Evolutionary conservation across 1,140 invertebrate genomes (phyloP).

Genomic region (Parapsyche elsis): DNA sequence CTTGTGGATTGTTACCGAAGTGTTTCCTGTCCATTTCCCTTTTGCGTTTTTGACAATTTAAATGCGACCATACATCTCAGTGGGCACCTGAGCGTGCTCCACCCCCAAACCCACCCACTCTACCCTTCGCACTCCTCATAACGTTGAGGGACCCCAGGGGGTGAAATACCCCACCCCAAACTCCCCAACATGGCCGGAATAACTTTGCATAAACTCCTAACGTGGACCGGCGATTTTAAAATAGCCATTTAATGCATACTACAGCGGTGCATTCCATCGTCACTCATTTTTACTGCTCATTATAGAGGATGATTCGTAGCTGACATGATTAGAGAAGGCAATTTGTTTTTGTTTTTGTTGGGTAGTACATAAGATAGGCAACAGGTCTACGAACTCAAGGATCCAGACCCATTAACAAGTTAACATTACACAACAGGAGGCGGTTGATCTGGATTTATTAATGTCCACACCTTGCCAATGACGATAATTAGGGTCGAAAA

Average conservation of each 20-base stretch:
- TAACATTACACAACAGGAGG: no score
- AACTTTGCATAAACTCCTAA: slow-evolving; percentile 35
- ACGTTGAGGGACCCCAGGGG: no score
- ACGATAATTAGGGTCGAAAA: no score
- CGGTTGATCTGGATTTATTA: no score
- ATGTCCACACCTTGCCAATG: no score
- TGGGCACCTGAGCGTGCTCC: not conserved
- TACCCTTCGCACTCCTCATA: no score
- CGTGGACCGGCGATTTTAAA: slow-evolving; percentile 33
- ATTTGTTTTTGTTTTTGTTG: no score
- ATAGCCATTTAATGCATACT: slow-evolving; percentile 25
- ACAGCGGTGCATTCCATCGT: not conserved
- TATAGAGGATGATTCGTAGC: not conserved
- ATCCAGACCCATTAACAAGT: no score
- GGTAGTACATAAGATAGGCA: no score
- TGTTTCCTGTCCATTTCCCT: slow-evolving; percentile 14
- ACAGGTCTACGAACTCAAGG: no score
- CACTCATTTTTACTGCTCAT: not conserved
- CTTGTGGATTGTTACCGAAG: not conserved
- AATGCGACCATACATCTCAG: slow-evolving; percentile 10
- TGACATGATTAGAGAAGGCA: not conserved
- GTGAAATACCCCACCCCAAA: not conserved
- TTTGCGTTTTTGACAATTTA: slow-evolving; percentile 31
- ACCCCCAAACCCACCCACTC: no score
- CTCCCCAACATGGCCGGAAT: slow-evolving; percentile 16